Base-by-base conservation (phyloP, 2,797 vertebrate species). In the Sebastes trivittatus region DNA sequence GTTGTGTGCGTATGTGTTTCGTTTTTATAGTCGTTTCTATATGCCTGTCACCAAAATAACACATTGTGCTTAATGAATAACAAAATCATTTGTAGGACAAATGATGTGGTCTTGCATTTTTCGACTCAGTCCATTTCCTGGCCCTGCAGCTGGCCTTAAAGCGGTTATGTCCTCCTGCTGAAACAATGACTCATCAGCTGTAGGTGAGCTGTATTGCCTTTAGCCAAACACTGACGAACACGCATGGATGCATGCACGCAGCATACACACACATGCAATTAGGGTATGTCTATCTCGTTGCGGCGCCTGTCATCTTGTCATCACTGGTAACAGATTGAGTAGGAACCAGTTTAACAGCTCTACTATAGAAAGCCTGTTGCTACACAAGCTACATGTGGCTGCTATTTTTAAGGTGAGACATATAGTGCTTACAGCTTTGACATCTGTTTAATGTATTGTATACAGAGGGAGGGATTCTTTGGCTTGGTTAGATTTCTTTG, bases 371-470 rank as follows among this genome's bases (percentile, higher is more conserved):
- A 58, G 64, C 73, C 62, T 90, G 82, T 85, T 89, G 87, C 85
- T 89, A 63, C 70, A 72, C 68, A 42, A 70, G 77, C 82, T 75
- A 80, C 83, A 85, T 69, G 73, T 81, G 60, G 80, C 75, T 85
- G 87, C 81, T 88, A 85, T 88, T 91, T 89, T 86, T 88, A 82
- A 86, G 61, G 67, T 79, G 72, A 79, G 62, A 83, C 62, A 38
- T n/a, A 65, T 20, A 65, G 25, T 56, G 77, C 64, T 78, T 65
- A 36, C 71, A 82, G 78, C 78, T 83, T 81, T 75, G 68, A 82
- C 49, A 49, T 77, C 11, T 67, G 71, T 77, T 68, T 65, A 70
- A 78, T 63, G 11, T 22, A 22, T 72, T 54, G 34, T 29, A 46
- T 65, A 32, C 55, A 72, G 62, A 61, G 58, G 58, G 63, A 29